Evolutionary conservation across 2,113 vertebrate genomes (phyloP), one percentile per base, ranked within the genome.

Genomic region (Charina bottae): DNA sequence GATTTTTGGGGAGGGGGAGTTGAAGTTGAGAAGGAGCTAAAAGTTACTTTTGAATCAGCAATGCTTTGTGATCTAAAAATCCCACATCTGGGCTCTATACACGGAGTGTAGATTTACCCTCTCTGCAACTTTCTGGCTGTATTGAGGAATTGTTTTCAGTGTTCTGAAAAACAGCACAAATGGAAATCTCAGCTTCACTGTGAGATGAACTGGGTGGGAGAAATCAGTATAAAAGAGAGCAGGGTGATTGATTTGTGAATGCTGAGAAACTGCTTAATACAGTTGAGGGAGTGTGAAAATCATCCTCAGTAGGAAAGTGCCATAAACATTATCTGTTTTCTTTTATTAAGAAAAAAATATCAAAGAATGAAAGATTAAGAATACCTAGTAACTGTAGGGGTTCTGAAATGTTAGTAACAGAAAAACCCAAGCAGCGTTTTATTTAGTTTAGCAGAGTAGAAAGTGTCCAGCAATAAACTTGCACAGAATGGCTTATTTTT

Each of bases 231-330:
- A 53, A 64, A 42, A 90, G 90, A n/a, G 0, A 88, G 46, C 56
- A n/a, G 15, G 49, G 24, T 1, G 19, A 11, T 62, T 90, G 53
- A 54, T 64, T 58, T 19, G 26, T 64, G 59, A 15, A 64, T 64
- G 54, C 85, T 83, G 84, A 37, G 28, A 53, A 91, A 42, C 42
- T 42, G 42, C 42, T 42, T 42, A 42, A 42, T 42, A 42, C 46
- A 72, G 90, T 12, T 86, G 59, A 33, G 11, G 13, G 83, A 24
- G 55, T 15, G 58, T 86, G 49, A 60, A 84, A 88, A 89, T 78
- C 87, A 49, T 92, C 24, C 19, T 86, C 49, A 91, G 83, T 8
- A 86, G 90, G 83, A 90, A 90, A 83, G 56, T 86, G 90, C 83
- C n/a, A 85, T 24, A 62, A 86, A 91, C 58, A 91, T 85, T 37